phyloP scores from a whole-genome alignment of 2,888 invertebrate species.

The Spodoptera picta region DNA sequence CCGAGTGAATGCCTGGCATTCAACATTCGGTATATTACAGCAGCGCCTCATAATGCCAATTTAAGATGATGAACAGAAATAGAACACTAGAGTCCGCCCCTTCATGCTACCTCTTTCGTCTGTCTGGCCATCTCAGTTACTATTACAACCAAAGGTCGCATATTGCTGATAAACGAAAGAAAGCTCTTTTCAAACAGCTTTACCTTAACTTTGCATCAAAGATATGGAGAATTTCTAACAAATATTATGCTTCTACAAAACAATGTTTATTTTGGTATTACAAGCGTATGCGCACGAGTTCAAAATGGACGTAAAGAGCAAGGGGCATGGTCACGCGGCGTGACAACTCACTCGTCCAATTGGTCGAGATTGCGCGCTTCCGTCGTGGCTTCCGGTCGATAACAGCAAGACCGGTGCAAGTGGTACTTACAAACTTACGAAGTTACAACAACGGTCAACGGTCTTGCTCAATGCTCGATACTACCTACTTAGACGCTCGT shows the following conservation, averaged over 20 bases:
- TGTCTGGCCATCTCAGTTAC: slow-evolving; percentile 4
- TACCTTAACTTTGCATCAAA: background rate
- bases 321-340: slow-evolving; percentile 81
- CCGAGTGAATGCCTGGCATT: slow-evolving; percentile 40
- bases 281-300: slow-evolving; percentile 54
- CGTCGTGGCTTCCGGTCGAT: slow-evolving; percentile 86
- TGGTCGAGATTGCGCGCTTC: slow-evolving; percentile 88
- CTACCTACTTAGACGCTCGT: slow-evolving; percentile 54
- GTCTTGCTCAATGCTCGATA: slow-evolving; percentile 66
- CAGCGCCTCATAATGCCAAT: slow-evolving; percentile 45
- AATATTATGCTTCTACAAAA: slow-evolving; percentile 10
- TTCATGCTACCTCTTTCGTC: slow-evolving; percentile 12
- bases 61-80: slow-evolving; percentile 50
- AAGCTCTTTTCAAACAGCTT: too few species aligned
- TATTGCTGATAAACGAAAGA: background rate
- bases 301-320: slow-evolving; percentile 64
- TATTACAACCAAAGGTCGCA: slow-evolving; percentile 4
- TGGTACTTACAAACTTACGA: slow-evolving; percentile 60
- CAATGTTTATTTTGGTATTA: slow-evolving; percentile 31
- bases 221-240: slow-evolving; percentile 1
- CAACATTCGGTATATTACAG: slow-evolving; percentile 27
- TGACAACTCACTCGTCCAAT: slow-evolving; percentile 84
- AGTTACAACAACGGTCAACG: slow-evolving; percentile 82
- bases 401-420: slow-evolving; percentile 79
- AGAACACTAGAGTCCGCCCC: slow-evolving; percentile 23